These are phyloP conservation scores for Mythimna albipuncta DNA, from an alignment of 2,888 invertebrate genomes.

Conservation along the genomic window DNA sequence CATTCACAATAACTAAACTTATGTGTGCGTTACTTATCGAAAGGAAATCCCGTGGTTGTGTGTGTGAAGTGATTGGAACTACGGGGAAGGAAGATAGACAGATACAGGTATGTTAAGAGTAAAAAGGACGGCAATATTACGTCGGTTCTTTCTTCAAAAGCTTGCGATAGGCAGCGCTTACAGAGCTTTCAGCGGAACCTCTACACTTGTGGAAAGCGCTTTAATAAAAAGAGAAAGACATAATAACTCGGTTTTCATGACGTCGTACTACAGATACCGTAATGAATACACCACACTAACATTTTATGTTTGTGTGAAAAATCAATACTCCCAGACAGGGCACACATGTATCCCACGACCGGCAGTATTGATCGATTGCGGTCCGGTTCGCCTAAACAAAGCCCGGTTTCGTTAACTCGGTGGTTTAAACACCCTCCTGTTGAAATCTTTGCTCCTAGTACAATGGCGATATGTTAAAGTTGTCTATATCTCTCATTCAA, in stretches of 20 bases:
- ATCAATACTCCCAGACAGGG: background rate
- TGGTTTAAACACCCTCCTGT: background rate
- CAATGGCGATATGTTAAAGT: background rate
- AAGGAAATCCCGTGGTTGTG: background rate
- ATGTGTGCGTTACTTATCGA: background rate
- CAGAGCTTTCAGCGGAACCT: background rate
- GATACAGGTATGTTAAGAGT: background rate
- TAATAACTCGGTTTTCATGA: background rate
- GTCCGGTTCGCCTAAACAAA: no score
- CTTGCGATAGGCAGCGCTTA: background rate
- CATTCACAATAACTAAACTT: background rate
- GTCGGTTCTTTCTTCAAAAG: background rate
- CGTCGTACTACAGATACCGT: background rate
- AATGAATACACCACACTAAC: background rate
- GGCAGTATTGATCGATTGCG: background rate
- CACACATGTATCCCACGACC: background rate
- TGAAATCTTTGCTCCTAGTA: background rate
- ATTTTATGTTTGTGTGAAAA: background rate
- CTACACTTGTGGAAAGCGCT: background rate
- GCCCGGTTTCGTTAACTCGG: background rate
- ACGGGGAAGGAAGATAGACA: background rate
- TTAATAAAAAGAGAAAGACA: background rate
- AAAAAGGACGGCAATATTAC: background rate
- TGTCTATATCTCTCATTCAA: no score
- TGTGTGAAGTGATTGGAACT: background rate